Conservation (phyloP, 1,140 invertebrate species). For the Megalonaias nervosa region DNA sequence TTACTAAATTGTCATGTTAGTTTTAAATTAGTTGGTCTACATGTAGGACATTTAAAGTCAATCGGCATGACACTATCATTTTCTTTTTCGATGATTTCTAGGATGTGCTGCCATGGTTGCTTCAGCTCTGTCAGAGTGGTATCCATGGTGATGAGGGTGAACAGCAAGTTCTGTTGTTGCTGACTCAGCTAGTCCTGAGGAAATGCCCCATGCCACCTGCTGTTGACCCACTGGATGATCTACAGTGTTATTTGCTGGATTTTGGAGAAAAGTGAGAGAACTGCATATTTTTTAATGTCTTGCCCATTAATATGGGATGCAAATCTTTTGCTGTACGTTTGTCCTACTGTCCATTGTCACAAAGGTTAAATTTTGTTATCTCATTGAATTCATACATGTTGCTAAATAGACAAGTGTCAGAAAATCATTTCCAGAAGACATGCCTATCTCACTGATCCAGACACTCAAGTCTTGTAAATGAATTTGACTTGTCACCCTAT, state of each 20-base stretch:
- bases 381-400: too few species aligned
- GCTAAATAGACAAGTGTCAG: too few species aligned
- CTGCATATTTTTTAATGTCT: neutral
- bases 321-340: neutral
- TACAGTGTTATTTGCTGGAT: conserved; percentile 47
- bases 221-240: conserved; percentile 35
- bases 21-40: too few species aligned
- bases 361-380: too few species aligned
- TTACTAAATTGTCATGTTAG: too few species aligned
- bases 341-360: neutral
- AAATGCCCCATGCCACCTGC: conserved; percentile 77
- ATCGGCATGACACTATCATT: neutral
- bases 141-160: conserved; percentile 48
- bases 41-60: neutral
- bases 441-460: too few species aligned
- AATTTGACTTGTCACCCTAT: too few species aligned
- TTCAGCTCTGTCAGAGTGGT: conserved; percentile 76
- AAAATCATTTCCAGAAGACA: too few species aligned
- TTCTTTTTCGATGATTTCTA: conserved; percentile 19
- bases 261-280: conserved; percentile 36
- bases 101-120: conserved; percentile 80
- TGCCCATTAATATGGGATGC: neutral
- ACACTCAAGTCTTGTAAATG: too few species aligned
- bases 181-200: conserved; percentile 79
- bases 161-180: conserved; percentile 73